Evolutionary conservation across 1,140 invertebrate genomes (phyloP).

Genomic region (Apis florea): DNA sequence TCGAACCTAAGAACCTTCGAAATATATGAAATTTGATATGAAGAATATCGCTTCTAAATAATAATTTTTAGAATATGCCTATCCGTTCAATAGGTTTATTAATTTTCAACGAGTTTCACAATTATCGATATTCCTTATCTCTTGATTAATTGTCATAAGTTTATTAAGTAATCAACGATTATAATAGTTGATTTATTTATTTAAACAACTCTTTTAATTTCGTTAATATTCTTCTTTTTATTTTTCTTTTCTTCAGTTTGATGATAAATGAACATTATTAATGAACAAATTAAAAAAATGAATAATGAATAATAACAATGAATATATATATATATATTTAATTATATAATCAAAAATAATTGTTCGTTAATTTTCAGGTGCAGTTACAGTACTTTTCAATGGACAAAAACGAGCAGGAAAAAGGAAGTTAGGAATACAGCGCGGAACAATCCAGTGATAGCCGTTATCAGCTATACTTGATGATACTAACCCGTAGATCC

Average conservation of each 20-base stretch:
- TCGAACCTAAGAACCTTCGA: background rate
- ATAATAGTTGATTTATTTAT: background rate
- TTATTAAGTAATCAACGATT: background rate
- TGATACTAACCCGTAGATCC: constrained; percentile 82
- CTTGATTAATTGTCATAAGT: too few species aligned
- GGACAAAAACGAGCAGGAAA: background rate
- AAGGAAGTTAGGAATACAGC: background rate
- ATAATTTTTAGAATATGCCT: background rate
- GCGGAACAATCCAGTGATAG: constrained; percentile 34
- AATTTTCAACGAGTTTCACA: background rate
- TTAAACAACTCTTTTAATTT: background rate
- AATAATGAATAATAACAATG: background rate
- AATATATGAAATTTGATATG: constrained; percentile 2
- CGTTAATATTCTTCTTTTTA: background rate
- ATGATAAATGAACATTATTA: background rate
- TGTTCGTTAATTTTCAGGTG: constrained; percentile 3
- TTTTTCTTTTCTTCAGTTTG: background rate
- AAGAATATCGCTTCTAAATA: background rate
- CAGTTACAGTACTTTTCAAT: background rate
- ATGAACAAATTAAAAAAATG: background rate
- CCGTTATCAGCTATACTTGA: constrained; percentile 77
- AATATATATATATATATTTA: too few species aligned
- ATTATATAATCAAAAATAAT: background rate
- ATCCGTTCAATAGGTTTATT: background rate
- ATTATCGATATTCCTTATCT: background rate